Evolutionary conservation across 2,888 invertebrate genomes (phyloP).

Genomic region (Hyposoter dolosus): DNA sequence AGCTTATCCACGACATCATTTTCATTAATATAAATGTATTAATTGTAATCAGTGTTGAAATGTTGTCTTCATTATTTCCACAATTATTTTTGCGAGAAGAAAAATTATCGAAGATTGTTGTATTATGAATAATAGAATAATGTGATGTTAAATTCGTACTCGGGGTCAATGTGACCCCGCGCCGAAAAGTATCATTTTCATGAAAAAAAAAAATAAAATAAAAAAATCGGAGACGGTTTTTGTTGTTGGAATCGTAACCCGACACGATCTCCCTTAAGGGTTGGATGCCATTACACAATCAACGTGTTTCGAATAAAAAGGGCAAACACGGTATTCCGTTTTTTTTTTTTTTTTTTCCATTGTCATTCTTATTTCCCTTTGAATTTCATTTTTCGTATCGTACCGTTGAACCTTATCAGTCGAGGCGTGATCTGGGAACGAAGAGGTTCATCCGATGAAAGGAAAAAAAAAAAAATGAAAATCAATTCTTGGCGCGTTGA

Average conservation of each 20-base stretch:
- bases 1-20: background rate
- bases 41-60: background rate
- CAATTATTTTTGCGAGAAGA: background rate
- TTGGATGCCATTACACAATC: background rate
- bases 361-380: background rate
- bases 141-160: too few relatives aligned
- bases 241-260: too few relatives aligned
- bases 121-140: too few relatives aligned
- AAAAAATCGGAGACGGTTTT: too few relatives aligned
- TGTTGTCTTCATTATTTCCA: background rate
- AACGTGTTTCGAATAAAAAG: constrained; percentile 2
- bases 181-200: too few relatives aligned
- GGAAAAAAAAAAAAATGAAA: constrained; percentile 17
- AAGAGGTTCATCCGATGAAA: constrained; percentile 7
- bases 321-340: background rate
- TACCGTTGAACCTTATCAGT: background rate
- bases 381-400: constrained; percentile 38
- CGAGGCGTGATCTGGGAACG: constrained; percentile 41
- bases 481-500: constrained; percentile 55
- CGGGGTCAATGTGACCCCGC: too few relatives aligned
- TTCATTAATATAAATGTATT: background rate
- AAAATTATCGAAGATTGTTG: too few relatives aligned
- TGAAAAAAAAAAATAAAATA: too few relatives aligned
- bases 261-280: background rate
- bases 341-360: constrained; percentile 5